These are phyloP conservation scores for Drosophila persimilis DNA, from an alignment of 1,140 invertebrate genomes.

Conservation along the genomic window DNA sequence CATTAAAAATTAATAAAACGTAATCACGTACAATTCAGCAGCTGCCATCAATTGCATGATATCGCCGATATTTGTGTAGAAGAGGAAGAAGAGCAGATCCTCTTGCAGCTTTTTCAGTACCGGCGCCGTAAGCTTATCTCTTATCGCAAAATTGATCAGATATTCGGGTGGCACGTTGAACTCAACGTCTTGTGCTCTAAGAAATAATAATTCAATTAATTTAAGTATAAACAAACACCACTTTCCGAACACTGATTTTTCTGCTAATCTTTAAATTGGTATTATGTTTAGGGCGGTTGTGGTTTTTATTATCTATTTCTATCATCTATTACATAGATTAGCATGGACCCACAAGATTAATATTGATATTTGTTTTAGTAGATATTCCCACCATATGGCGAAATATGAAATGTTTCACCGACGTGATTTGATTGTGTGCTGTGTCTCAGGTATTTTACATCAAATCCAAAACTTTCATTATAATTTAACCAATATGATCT, in stretches of 20 bases:
- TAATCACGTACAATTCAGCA: slow-evolving; percentile 94
- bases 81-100: slow-evolving; percentile 99
- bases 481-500: too few relatives aligned
- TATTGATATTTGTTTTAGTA: too few relatives aligned
- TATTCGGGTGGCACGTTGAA: slow-evolving; percentile 99
- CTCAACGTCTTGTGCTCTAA: slow-evolving; percentile 98
- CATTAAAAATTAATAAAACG: not conserved
- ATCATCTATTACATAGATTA: too few relatives aligned
- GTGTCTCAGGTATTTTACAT: too few relatives aligned
- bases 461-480: too few relatives aligned
- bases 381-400: too few relatives aligned
- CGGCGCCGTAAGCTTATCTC: slow-evolving; percentile 96
- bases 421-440: too few relatives aligned
- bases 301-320: too few relatives aligned
- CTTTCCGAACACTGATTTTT: not conserved
- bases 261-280: not conserved
- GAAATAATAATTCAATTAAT: not conserved
- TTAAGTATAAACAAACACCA: not conserved
- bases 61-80: slow-evolving; percentile 99
- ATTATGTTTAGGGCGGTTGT: too few relatives aligned
- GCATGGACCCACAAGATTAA: too few relatives aligned
- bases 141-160: slow-evolving; percentile 95
- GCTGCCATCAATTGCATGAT: slow-evolving; percentile 98
- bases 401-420: too few relatives aligned
- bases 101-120: slow-evolving; percentile 99